Conservation (phyloP, 2,797 vertebrate genomes). For the Otolemur crassicaudatus region DNA sequence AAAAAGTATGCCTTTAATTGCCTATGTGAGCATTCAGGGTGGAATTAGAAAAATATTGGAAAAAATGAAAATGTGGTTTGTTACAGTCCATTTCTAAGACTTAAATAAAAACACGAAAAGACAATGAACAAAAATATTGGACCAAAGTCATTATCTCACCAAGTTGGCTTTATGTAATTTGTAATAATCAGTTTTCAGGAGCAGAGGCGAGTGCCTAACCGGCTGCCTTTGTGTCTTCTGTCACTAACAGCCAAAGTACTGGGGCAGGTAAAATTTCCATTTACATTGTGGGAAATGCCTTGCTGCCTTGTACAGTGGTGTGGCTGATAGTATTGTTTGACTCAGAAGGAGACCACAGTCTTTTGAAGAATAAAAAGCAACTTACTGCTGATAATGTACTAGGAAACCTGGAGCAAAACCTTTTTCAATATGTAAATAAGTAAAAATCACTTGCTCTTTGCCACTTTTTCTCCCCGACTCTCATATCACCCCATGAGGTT, state of each 20-base stretch:
- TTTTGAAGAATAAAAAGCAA: neutral
- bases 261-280: neutral
- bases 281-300: conserved; percentile 41
- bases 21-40: neutral
- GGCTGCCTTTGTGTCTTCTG: neutral
- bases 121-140: conserved; percentile 29
- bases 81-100: conserved; percentile 37
- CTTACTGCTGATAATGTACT: neutral
- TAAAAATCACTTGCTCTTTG: conserved; percentile 55
- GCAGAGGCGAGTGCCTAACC: neutral
- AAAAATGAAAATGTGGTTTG: conserved; percentile 38
- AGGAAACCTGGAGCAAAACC: conserved; percentile 45
- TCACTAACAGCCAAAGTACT: neutral
- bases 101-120: conserved; percentile 39
- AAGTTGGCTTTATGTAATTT: neutral
- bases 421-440: conserved; percentile 60
- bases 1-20: conserved; percentile 54
- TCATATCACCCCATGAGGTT: neutral
- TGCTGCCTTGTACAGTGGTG: neutral
- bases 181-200: neutral
- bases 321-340: conserved; percentile 49
- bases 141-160: neutral
- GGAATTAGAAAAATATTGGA: conserved; percentile 25
- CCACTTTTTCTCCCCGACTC: neutral
- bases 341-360: conserved; percentile 56